Evolutionary conservation across 2,113 vertebrate species (phyloP), one percentile per base, ranked within the genome.

Genomic region (Trogon melanurus): DNA sequence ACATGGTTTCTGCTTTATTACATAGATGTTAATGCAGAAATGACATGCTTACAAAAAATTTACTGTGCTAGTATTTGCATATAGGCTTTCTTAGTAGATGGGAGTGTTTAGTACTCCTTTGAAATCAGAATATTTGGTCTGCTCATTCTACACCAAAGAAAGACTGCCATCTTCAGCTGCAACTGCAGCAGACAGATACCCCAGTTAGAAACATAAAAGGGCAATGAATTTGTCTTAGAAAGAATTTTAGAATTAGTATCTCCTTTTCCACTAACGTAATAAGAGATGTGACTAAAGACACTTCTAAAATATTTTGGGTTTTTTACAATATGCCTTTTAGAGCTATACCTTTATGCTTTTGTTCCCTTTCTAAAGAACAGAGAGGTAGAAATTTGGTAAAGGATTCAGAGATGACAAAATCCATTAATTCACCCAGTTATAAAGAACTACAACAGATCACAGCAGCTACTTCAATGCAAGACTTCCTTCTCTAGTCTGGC

Each of bases 161-260:
- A 97, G 91, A 95, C 80, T 96, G 95, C 94, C 96, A 97, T 86
- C 96, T 97, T 89, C 95, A 93, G 94, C 92, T 90, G 57, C 60
- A 88, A 25, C 17, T 80, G 64, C 47, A 92, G 50, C 32, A 93
- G 47, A 38, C 26, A 57, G 53, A 60, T 45, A 41, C 21, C 11
- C 18, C 69, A 22, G 9, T 79, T 66, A 71, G 4, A 26, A 67
- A 76, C 13, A 16, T 41, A 58, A 73, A 20, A 48, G 19, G 12
- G 9, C 20, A n/a, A 27, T 30, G 34, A 21, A 60, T 25, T 86
- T 61, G 20, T 36, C 11, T 47, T 89, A 44, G 13, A 85, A 16
- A 69, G 10, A 60, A 41, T 14, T 65, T 82, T 53, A 50, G 38
- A 82, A 47, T 61, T 10, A 67, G 6, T 47, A 19, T 36, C 7